Evolutionary conservation across 2,797 vertebrate species (phyloP).

Genomic region (Ctenosaura bakeri): DNA sequence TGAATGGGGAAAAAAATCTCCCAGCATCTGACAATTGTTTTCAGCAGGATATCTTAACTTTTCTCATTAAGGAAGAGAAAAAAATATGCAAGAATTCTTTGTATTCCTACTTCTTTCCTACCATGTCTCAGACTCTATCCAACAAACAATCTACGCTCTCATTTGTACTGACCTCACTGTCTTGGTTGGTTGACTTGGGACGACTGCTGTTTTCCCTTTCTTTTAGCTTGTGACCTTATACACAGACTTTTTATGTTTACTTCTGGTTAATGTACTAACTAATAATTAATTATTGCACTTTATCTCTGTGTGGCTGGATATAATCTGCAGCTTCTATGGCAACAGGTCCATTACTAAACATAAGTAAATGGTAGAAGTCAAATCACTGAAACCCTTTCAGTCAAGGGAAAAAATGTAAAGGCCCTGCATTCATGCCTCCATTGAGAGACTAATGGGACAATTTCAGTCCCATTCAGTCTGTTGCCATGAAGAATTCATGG

Average conservation of each 20-base stretch:
- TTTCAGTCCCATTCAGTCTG: background rate
- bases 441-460: background rate
- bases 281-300: slow-evolving; percentile 5
- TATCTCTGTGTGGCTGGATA: background rate
- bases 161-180: background rate
- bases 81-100: too few relatives aligned
- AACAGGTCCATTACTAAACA: background rate
- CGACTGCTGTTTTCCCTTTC: background rate
- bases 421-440: background rate
- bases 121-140: background rate
- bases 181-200: background rate
- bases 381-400: background rate
- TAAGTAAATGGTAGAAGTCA: background rate
- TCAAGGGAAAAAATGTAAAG: background rate
- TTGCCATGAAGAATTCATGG: background rate
- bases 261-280: background rate
- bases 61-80: too few relatives aligned
- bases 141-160: background rate
- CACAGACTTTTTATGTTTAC: background rate
- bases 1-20: too few relatives aligned
- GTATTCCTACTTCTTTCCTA: too few relatives aligned
- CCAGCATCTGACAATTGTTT: too few relatives aligned
- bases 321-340: background rate
- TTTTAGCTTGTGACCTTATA: background rate
- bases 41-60: too few relatives aligned